Base-by-base conservation (phyloP, 2,888 invertebrate genomes). In the Trachelus iudaicus region DNA sequence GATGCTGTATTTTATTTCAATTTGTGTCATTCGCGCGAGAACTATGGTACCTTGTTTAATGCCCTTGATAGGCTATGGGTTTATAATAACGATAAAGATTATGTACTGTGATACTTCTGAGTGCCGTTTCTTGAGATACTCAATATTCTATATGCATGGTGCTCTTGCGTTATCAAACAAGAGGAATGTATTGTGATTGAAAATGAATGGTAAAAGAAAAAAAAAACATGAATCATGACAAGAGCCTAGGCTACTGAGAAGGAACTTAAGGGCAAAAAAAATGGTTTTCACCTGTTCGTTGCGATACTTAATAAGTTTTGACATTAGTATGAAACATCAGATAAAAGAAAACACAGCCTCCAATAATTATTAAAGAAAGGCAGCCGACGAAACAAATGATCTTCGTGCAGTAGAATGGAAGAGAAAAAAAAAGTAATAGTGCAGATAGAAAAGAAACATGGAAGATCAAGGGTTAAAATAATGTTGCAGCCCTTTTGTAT, bases 401-500 rank as follows among this genome's bases (percentile, higher is more conserved):
- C 73, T 74, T 80, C 79, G 79, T 76, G 68, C 79, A 73, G 76
- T 73, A 31, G 31, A 31, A 31, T 31, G 31, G 31, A 31, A 31
- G 31, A 31, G 31, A 31, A 31, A 31, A 31, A 31, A 31, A 31
- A 31, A 31, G 31, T 31, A 31, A 31, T 31, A 31, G 31, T 80
- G 80, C 77, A 77, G 71, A 71, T 80, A 80, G 84, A 82, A 79
- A 79, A 82, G 78, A 81, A 82, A 81, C 81, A 82, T 83, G 83
- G 83, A 78, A 82, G 33, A 9, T 74, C 40, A 81, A 82, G 84
- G 84, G 81, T 79, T 73, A 75, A 81, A 76, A 75, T 80, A 75
- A 69, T 77, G 80, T 84, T 84, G 90, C 90, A 91, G 91, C 91
- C 91, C 91, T 91, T 91, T 91, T 91, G 88, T 91, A 91, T 90